Evolutionary conservation across 2,797 vertebrate species (phyloP), one percentile per base, ranked within the genome.

Genomic region (Pseudomugil tenellus): DNA sequence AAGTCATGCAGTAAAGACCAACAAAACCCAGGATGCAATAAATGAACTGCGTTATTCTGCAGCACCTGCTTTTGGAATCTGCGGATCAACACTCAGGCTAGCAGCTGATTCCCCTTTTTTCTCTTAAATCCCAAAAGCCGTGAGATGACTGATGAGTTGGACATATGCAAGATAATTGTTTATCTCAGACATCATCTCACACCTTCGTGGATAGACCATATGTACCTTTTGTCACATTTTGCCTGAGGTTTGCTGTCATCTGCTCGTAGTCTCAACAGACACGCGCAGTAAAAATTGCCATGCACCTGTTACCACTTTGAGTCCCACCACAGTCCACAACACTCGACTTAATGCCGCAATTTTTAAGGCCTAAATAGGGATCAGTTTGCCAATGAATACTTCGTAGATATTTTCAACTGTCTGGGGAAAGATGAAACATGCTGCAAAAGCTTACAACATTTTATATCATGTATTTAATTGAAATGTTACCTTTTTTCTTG

Each of bases 11-110:
- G 76, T 70, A 54, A 84, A 77, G 81, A 75, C 63, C 67, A n/a
- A 63, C 74, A 84, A 83, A 83, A 79, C 61, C 79, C 64, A 62
- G 76, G 67, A 79, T 81, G 74, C 63, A 79, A 74, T 70, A 57
- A 76, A 61, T n/a, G 41, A 84, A 81, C 56, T 63, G 66, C 85
- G 74, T 84, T 79, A 76, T 66, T 75, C 70, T 65, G 67, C 71
- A 63, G 72, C 90, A 93, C 90, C 92, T 92, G 92, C 87, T 81
- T 57, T 70, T 76, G 84, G 80, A 87, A 84, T 90, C 66, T 52
- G n/a, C 81, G 80, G 86, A 82, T 82, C 78, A 86, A 77, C 81
- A 58, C 76, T 78, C 63, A 14, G 0, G 9, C 61, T 17, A 67
- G 67, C 87, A 88, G 89, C 85, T 87, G 87, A 89, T 79, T 74